Base-by-base conservation (phyloP, 2,888 invertebrate species). In the Idaea dimidiata region DNA sequence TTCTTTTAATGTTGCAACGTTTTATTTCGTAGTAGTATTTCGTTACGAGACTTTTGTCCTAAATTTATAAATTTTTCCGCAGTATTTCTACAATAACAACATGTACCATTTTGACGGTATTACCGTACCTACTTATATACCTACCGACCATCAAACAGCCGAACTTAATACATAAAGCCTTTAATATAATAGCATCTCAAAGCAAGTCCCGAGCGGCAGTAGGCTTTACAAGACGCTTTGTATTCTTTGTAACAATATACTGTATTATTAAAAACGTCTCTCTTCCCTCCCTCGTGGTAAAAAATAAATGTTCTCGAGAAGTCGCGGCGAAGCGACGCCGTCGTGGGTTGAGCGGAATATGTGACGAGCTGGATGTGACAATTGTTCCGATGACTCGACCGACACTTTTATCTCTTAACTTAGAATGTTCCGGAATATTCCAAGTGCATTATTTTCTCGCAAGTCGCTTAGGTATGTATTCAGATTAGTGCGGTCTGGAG, bases 231-330 rank as follows among this genome's bases (percentile, higher is more conserved):
- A 76, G 75, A 77, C 79, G 80, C 87, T 86, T 84, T 85, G 86
- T 85, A 80, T 82, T 86, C 87, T 86, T 86, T 86, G 87, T 88
- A 82, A 87, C 86, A 82, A 84, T 84, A 84, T 81, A 81, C 83
- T 89, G 83, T 82, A 89, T 91, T 89, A 89, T 89, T 87, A 87
- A 91, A 81, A 81, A 79, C 77, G 81, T 83, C 83, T 82, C 79
- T 79, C 78, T 81, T 76, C 76, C 80, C 70, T 71, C 43, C 43
- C 77, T 75, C 75, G 68, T 74, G 77, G 79, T 84, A 82, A 84
- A 86, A 84, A 84, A 84, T 84, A 82, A 84, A 84, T 81, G 82
- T 78, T 75, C 67, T 70, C 71, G 66, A 73, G 78, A 75, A 74
- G 80, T 77, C 75, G 72, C 76, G 72, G 70, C 69, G 77, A 76